These are phyloP conservation scores for Heloderma charlesbogerti DNA, from an alignment of 2,113 vertebrate species.

Conservation along the genomic window DNA sequence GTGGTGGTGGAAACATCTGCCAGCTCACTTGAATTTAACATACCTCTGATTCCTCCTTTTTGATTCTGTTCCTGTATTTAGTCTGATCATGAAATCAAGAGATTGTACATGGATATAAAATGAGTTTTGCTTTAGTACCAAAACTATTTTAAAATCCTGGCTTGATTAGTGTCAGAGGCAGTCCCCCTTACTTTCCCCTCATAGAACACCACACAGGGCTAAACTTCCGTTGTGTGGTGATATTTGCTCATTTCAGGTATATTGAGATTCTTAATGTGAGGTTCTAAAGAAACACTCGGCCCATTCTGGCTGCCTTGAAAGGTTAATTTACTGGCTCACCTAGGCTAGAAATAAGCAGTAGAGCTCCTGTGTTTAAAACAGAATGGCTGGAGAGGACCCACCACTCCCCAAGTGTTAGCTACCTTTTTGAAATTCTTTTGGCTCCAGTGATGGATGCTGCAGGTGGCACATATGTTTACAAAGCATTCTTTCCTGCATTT, in stretches of 20 bases:
- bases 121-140: not conserved
- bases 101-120: not conserved
- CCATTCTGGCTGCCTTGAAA: conserved; percentile 11
- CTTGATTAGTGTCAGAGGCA: not conserved
- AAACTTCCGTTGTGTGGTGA: not conserved
- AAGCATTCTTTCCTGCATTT: conserved; percentile 41
- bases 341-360: conserved; percentile 28
- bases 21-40: conserved; percentile 20
- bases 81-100: conserved; percentile 17
- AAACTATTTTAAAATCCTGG: not conserved
- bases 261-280: not conserved
- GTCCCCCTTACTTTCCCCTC: conserved; percentile 35
- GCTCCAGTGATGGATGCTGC: conserved; percentile 33
- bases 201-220: conserved; percentile 24
- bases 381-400: conserved; percentile 5
- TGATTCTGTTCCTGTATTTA: not conserved
- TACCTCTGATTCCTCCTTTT: conserved; percentile 11
- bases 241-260: not conserved
- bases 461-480: conserved; percentile 43
- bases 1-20: conserved; percentile 13
- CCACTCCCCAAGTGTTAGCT: not conserved
- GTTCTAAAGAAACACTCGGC: conserved; percentile 10
- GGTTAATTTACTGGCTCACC: not conserved
- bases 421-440: conserved; percentile 14
- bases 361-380: not conserved